Percentiles rank a stretch among this genome's conserved stretches.
Conservation (phyloP, 1,140 invertebrate species). For the Macrobrachium rosenbergii region DNA sequence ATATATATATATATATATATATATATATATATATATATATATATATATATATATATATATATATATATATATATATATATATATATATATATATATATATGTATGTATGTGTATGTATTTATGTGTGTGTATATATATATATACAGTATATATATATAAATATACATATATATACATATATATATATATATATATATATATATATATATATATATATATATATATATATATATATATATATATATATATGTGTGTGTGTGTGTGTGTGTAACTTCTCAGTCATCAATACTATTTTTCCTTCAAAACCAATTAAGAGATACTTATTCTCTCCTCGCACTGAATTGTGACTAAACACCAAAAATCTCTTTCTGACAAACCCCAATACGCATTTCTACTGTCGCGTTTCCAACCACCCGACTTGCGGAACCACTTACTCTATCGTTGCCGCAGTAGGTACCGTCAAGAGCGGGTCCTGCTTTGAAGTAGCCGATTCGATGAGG, state of each 20-base stretch:
- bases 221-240: background rate
- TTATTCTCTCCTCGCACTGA: too few species aligned
- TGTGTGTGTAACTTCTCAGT: background rate
- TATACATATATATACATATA: background rate
- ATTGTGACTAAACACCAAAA: background rate
- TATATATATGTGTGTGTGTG: background rate
- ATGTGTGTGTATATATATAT: too few species aligned
- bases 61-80: too few species aligned
- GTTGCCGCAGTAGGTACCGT: conserved; percentile 82
- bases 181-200: background rate
- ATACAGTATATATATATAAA: too few species aligned
- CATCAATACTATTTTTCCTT: background rate
- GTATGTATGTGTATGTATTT: too few species aligned
- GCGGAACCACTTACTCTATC: conserved; percentile 79
- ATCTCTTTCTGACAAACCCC: background rate
- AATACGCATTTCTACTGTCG: background rate
- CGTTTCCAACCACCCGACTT: too few species aligned
- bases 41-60: too few species aligned
- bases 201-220: conserved; percentile 3
- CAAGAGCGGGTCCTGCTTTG: conserved; percentile 83
- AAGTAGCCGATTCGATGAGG: conserved; percentile 81
- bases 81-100: too few species aligned
- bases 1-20: too few species aligned
- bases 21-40: too few species aligned
- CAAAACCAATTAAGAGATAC: background rate